Conservation (phyloP, 2,888 invertebrate genomes). For the Syrista parreyssii region DNA sequence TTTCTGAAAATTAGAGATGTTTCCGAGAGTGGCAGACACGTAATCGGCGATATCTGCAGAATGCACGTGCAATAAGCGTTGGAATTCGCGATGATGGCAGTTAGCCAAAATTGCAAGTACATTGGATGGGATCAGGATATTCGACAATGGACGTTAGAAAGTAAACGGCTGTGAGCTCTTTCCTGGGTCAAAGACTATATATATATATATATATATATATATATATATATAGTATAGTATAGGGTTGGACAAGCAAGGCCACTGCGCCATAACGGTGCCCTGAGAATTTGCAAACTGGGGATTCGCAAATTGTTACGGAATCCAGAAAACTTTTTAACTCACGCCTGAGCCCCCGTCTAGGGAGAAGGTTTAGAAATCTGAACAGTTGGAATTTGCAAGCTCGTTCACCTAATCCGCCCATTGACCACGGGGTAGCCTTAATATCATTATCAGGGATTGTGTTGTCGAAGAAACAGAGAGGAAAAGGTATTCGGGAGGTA, state of each 20-base stretch:
- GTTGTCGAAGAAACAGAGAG: neutral
- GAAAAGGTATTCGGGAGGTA: neutral
- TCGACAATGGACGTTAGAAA: neutral
- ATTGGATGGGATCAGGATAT: neutral
- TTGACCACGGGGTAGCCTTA: slow-evolving; percentile 1
- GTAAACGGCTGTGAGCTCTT: neutral
- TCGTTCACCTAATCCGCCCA: neutral
- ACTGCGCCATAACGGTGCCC: neutral
- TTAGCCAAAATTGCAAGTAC: neutral
- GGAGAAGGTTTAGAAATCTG: neutral
- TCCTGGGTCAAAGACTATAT: neutral
- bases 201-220: too few species aligned
- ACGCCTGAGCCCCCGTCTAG: neutral
- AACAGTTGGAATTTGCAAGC: neutral
- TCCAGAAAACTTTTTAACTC: neutral
- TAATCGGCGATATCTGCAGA: neutral
- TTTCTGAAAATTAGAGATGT: neutral
- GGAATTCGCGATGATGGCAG: neutral
- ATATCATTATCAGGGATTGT: neutral
- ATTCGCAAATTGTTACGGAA: neutral
- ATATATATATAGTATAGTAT: neutral
- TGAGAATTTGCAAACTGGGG: neutral
- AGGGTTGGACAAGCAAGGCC: neutral
- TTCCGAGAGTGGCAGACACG: neutral
- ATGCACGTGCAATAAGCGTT: neutral